Base-by-base conservation (phyloP, 1,140 invertebrate genomes). In the Holotrichia oblita region DNA sequence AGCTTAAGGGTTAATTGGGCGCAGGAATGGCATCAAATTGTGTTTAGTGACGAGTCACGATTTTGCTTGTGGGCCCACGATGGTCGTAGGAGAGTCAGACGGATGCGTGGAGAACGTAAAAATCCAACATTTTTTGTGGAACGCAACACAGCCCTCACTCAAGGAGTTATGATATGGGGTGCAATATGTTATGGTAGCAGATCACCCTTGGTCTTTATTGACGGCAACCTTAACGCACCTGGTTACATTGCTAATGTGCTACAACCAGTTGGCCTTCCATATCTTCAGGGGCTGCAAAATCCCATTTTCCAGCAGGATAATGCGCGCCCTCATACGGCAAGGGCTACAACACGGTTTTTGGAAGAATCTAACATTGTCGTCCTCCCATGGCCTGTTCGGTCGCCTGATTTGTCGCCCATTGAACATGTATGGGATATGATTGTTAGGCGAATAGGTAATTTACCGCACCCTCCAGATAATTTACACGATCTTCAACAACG, bases 281-380 rank as follows among this genome's bases (percentile, higher is more conserved):
- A 41, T 76, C 44, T 76, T 76, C 41, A 48, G 42, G 41, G 27
- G 42, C 27, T 76, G 12, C 20, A 59, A 76, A 55, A 76, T 55
- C 41, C 75, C 22, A 12, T 76, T 76, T 76, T 76, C 75, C 48
- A 76, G 55, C 75, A 76, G 40, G 75, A 42, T 48, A 76, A 76
- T 59, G 48, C 75, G 8, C 44, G 40, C 17, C 75, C 42, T 17
- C 48, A 76, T 55, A 55, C 44, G 24, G 17, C 75, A 55, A 42
- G 42, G 73, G 27, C 73, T 40, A 75, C n/a, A 75, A 75, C 12
- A 34, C n/a, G 8, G n/a, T 75, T 14, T 34, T 22, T 75, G 73
- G 73, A 40, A 75, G n/a, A 40, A 14, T 12, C n/a, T 75, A 24
- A 27, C 12, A 34, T 34, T 34, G 27, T 4, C 27, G 27, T 34